Evolutionary conservation across 1,140 invertebrate species (phyloP), one percentile per base, ranked within the genome.

Genomic region (Trichogramma pretiosum): DNA sequence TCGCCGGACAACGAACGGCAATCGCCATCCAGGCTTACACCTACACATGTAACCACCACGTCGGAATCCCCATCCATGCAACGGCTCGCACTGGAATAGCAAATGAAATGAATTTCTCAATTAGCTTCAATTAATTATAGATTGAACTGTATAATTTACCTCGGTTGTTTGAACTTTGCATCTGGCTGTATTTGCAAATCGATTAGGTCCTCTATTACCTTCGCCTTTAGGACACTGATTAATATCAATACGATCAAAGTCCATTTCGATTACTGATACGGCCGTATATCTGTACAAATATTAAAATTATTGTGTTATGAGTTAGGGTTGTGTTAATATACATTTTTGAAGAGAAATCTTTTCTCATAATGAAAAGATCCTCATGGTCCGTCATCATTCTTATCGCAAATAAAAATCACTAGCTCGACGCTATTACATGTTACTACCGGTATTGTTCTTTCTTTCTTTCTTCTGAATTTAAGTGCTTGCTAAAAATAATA

Each of bases 181-280:
- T 54, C 90, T 73, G 3, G 90, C 86, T 5, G 92, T 97, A 56
- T 87, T 82, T 32, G 82, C 85, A 78, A 95, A 98, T 64, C 77
- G 78, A 73, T 98, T 98, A 0, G 89, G 87, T 13, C 81, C 80
- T 49, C 77, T 83, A 69, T 98, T 98, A 21, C 93, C 94, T 59
- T 83, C 68, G 49, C 90, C 86, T 48, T 73, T 72, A 0, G 93
- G 91, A 80, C 94, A 99, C 61, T 96, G 94, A 74, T 98, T 98
- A 66, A 98, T 93, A 68, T 98, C 94, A 71, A 98, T 90, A 59
- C 93, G 77, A 53, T 98, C 92, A 75, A 93, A 94, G 64, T 99
- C 94, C 79, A 96, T 88, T 78, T 98, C 93, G 64, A 96, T 78
- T 0, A 96, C 90, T 0, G 89, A 80, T 37, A 87, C 84, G 19